Percentiles rank a stretch among this genome's conserved stretches.
phyloP scores from a whole-genome alignment of 2,888 invertebrate species.

The Anorthoa munda region DNA sequence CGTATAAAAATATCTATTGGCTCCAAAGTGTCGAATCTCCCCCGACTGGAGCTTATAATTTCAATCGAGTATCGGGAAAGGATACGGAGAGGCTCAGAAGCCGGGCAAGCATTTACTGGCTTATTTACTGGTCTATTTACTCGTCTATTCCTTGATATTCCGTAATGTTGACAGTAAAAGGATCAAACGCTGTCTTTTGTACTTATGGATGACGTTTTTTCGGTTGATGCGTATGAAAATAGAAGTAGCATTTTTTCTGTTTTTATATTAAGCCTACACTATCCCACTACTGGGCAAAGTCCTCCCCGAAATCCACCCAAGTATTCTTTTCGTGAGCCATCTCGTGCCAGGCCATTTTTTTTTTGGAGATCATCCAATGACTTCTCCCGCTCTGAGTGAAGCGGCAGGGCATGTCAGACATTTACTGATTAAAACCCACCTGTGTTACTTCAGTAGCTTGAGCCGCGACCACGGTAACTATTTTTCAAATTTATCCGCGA shows the following conservation, averaged over 20 bases:
- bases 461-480: too few species aligned
- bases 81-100: constrained; percentile 43
- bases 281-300: too few species aligned
- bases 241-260: constrained; percentile 3
- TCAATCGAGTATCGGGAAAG: constrained; percentile 55
- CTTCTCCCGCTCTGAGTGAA: too few species aligned
- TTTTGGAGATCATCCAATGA: too few species aligned
- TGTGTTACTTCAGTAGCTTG: too few species aligned
- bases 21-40: constrained; percentile 53
- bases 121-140: constrained; percentile 32
- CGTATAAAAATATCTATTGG: constrained; percentile 56
- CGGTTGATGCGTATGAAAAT: constrained; percentile 4
- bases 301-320: too few species aligned
- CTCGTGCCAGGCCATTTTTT: too few species aligned
- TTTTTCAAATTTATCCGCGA: too few species aligned
- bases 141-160: constrained; percentile 45
- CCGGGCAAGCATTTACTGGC: constrained; percentile 37
- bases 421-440: too few species aligned
- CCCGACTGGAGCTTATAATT: constrained; percentile 57
- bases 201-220: constrained; percentile 1
- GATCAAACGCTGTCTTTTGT: constrained; percentile 27
- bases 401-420: too few species aligned
- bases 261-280: too few species aligned
- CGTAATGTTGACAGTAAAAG: constrained; percentile 48
- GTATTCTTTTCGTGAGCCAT: too few species aligned